phyloP scores from a whole-genome alignment of 2,113 vertebrate species.

The Cyrtonyx montezumae region DNA sequence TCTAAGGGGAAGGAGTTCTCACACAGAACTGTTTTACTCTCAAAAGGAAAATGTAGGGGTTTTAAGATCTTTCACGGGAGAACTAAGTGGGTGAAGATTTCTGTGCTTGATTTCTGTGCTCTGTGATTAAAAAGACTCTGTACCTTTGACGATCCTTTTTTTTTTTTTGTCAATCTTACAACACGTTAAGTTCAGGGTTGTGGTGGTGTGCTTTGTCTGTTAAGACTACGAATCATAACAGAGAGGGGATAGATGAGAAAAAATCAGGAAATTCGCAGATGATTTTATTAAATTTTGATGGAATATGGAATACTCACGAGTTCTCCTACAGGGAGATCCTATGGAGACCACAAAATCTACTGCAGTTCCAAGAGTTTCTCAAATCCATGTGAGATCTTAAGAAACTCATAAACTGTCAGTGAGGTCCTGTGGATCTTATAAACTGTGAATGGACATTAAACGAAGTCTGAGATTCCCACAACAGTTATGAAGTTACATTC shows the following conservation, averaged over 20 bases:
- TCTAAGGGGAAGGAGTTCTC: background rate
- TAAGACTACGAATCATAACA: background rate
- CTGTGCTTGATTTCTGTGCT: no score
- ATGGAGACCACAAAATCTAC: background rate
- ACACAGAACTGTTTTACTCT: background rate
- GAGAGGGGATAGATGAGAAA: background rate
- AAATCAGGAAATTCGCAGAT: background rate
- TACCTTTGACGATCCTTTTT: background rate
- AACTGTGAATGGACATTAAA: background rate
- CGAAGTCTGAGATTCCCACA: background rate
- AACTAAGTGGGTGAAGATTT: background rate
- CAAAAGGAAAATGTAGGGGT: background rate
- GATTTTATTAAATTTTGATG: background rate
- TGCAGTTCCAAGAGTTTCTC: background rate
- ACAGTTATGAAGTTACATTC: background rate
- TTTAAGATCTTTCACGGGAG: background rate
- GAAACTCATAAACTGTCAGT: background rate
- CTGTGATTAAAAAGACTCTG: background rate
- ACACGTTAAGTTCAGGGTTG: fast-evolving
- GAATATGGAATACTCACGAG: background rate
- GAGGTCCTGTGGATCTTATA: background rate
- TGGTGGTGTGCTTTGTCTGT: background rate
- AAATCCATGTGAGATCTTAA: background rate
- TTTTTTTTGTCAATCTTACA: background rate
- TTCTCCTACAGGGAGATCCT: background rate